Evolutionary conservation across 2,113 vertebrate genomes (phyloP).

Genomic region (Notiomystis cincta): DNA sequence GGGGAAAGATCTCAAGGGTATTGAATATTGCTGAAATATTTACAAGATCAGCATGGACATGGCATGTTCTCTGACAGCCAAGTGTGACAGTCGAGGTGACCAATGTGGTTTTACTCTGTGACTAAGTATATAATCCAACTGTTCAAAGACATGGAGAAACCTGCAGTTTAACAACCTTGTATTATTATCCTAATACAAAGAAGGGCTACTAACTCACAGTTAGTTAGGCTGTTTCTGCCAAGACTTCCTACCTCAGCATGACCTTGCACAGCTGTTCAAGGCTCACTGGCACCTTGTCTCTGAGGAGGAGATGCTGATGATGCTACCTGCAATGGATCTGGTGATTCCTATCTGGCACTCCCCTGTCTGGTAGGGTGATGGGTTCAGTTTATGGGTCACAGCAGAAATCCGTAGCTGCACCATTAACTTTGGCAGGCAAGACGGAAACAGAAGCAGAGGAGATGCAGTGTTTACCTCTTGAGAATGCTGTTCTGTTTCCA

Average conservation of each 20-base stretch:
- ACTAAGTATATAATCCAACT: background rate
- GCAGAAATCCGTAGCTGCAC: background rate
- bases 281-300: background rate
- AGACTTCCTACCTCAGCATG: background rate
- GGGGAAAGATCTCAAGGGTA: background rate
- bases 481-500: constrained; percentile 66
- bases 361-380: background rate
- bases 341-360: background rate
- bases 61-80: background rate
- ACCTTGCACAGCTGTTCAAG: background rate
- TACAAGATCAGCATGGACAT: background rate
- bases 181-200: background rate
- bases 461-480: constrained; percentile 44
- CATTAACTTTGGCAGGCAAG: background rate
- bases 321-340: background rate
- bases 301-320: background rate
- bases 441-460: background rate
- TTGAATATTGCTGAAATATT: background rate
- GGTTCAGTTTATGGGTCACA: background rate
- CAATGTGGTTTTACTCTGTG: background rate
- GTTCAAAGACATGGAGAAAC: background rate
- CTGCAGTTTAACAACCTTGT: background rate
- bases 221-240: background rate
- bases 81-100: background rate
- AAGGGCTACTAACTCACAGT: background rate